Percentiles rank a stretch among this genome's conserved stretches.
Evolutionary conservation across 2,888 invertebrate genomes (phyloP).

Genomic region (Perizoma affinitatum): DNA sequence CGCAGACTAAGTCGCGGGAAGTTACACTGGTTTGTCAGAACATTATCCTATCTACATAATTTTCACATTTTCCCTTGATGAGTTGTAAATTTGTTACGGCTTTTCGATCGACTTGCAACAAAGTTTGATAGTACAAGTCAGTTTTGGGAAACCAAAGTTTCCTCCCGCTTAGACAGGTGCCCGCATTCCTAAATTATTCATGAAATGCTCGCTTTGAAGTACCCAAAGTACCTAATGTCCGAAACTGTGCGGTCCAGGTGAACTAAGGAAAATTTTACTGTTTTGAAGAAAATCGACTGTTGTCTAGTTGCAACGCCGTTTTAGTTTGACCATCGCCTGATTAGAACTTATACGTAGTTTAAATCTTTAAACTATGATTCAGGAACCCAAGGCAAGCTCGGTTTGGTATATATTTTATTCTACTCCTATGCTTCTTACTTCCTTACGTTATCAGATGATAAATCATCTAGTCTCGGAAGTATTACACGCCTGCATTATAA

Average conservation of each 20-base stretch:
- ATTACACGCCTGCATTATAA: conserved; percentile 5
- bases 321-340: too few relatives aligned
- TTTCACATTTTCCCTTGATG: too few relatives aligned
- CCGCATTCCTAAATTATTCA: conserved; percentile 19
- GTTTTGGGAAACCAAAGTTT: conserved; percentile 8
- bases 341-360: too few relatives aligned
- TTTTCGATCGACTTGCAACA: not conserved
- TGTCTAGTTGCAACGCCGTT: not conserved
- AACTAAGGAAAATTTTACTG: not conserved
- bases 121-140: conserved; percentile 2
- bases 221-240: conserved; percentile 6
- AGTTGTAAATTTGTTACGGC: not conserved
- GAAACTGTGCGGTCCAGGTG: conserved; percentile 3
- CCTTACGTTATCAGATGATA: not conserved
- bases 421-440: too few relatives aligned
- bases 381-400: too few relatives aligned
- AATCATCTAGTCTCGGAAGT: conserved; percentile 7
- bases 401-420: too few relatives aligned
- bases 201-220: conserved; percentile 5
- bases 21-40: too few relatives aligned
- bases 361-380: too few relatives aligned
- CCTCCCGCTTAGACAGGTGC: not conserved
- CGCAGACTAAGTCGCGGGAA: too few relatives aligned
- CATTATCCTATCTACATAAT: too few relatives aligned
- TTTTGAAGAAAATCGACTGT: conserved; percentile 5